Percentiles rank a stretch among this genome's conserved stretches.
Conservation (phyloP, 2,113 vertebrate species). For the Catagonus wagneri region DNA sequence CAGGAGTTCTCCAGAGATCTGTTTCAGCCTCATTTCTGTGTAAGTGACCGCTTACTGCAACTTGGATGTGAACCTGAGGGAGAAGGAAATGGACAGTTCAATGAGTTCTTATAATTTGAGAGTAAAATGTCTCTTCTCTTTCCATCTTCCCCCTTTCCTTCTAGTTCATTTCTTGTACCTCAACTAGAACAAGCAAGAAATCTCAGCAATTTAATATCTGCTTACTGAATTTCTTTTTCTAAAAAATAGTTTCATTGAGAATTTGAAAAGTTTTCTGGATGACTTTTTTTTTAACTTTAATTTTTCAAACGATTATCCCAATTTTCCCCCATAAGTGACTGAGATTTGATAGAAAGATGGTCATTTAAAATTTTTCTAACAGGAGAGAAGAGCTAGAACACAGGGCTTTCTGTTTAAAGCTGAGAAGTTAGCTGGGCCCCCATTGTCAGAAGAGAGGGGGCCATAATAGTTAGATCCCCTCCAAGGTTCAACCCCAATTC, state of each 20-base stretch:
- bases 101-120: neutral
- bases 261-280: constrained; percentile 43
- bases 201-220: neutral
- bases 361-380: neutral
- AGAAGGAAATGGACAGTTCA: neutral
- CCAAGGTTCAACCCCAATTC: neutral
- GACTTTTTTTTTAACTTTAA: constrained; percentile 18
- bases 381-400: neutral
- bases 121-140: neutral
- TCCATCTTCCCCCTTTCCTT: neutral
- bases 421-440: neutral
- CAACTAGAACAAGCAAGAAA: neutral
- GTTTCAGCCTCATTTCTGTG: constrained; percentile 31
- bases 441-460: neutral
- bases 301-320: constrained; percentile 5
- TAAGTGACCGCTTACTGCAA: constrained; percentile 60
- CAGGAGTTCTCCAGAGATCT: constrained; percentile 54
- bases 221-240: neutral
- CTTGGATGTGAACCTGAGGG: neutral
- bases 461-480: neutral
- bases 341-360: neutral
- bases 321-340: constrained; percentile 36
- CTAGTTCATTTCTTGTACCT: neutral
- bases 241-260: constrained; percentile 29
- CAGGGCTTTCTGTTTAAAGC: constrained; percentile 3